These are phyloP conservation scores for Leptinotarsa rubiginosa DNA, from an alignment of 2,888 invertebrate genomes.

Conservation along the genomic window DNA sequence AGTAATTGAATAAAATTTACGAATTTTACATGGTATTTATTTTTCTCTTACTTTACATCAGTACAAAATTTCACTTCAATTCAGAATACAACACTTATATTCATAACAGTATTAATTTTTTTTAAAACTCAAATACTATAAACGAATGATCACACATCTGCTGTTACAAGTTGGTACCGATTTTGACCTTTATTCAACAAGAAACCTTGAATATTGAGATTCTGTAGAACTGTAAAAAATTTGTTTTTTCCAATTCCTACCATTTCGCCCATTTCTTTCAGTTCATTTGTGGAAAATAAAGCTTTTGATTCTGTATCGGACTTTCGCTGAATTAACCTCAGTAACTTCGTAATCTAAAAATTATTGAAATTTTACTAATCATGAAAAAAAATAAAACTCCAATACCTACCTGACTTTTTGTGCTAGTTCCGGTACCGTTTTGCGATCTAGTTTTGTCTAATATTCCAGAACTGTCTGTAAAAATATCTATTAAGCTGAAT, in stretches of 20 bases:
- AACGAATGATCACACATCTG: slow-evolving; percentile 22
- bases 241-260: slow-evolving; percentile 75
- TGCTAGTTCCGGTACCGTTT: slow-evolving; percentile 80
- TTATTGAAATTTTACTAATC: slow-evolving; percentile 33
- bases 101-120: too few relatives aligned
- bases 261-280: slow-evolving; percentile 78
- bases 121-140: too few relatives aligned
- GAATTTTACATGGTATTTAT: not conserved
- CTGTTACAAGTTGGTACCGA: slow-evolving; percentile 58
- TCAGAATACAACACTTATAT: not conserved
- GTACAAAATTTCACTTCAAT: not conserved
- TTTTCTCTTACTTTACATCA: not conserved
- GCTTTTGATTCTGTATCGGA: slow-evolving; percentile 77
- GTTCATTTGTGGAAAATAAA: slow-evolving; percentile 80
- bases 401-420: slow-evolving; percentile 72
- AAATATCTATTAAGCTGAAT: slow-evolving; percentile 82
- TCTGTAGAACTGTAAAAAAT: slow-evolving; percentile 78
- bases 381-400: not conserved
- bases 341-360: slow-evolving; percentile 77
- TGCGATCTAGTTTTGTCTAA: slow-evolving; percentile 76
- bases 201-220: slow-evolving; percentile 87
- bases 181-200: slow-evolving; percentile 80
- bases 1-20: slow-evolving; percentile 28
- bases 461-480: slow-evolving; percentile 77
- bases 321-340: slow-evolving; percentile 75